These are phyloP conservation scores for Poeciliopsis paucimaculata DNA, from an alignment of 2,797 vertebrate genomes.

Conservation along the genomic window DNA sequence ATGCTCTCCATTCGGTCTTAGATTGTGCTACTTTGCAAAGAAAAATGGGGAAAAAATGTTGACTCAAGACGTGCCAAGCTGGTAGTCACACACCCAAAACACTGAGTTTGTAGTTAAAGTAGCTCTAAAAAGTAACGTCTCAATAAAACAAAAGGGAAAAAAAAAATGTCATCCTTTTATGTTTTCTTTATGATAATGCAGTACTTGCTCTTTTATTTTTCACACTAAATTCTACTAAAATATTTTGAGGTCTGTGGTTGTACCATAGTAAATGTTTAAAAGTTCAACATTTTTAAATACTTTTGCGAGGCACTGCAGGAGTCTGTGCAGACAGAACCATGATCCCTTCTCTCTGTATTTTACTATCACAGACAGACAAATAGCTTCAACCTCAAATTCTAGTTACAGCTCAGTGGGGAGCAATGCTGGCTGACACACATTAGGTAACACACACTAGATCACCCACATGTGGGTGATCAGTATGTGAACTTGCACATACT, in stretches of 20 bases:
- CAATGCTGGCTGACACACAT: conserved; percentile 69
- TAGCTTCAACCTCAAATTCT: conserved; percentile 68
- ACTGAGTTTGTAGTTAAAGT: neutral
- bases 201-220: neutral
- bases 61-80: neutral
- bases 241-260: neutral
- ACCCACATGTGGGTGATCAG: too few relatives aligned
- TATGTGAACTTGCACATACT: conserved; percentile 63
- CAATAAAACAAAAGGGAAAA: neutral
- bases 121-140: neutral
- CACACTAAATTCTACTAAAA: neutral
- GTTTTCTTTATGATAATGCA: neutral
- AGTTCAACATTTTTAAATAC: neutral
- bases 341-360: conserved; percentile 40
- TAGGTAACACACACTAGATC: conserved; percentile 42
- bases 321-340: conserved; percentile 44
- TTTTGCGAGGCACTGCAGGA: neutral
- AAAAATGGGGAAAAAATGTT: neutral
- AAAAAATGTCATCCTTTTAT: neutral
- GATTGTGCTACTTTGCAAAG: neutral
- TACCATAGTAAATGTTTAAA: neutral
- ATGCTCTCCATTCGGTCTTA: neutral
- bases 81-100: neutral
- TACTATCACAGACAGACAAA: conserved; percentile 63
- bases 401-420: conserved; percentile 72